Evolutionary conservation across 1,140 invertebrate genomes (phyloP).

Genomic region (Euborellia annulipes): DNA sequence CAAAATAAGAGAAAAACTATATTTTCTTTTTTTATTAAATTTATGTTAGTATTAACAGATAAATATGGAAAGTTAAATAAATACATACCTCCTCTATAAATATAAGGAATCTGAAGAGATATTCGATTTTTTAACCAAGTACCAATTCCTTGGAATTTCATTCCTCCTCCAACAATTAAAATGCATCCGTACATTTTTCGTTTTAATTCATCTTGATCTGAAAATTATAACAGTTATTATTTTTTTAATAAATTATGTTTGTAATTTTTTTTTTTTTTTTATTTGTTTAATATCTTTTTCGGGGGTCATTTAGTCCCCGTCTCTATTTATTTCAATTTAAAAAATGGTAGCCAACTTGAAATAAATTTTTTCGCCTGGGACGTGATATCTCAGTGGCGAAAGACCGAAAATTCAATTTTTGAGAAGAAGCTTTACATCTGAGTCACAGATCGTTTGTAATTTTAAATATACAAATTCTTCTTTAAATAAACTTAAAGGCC

Average conservation of each 20-base stretch:
- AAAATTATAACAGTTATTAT: slow-evolving; percentile 14
- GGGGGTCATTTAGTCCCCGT: too few species aligned
- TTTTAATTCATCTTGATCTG: slow-evolving; percentile 71
- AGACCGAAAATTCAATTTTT: too few species aligned
- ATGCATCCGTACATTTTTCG: slow-evolving; percentile 90
- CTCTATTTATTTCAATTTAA: too few species aligned
- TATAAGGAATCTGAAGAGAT: slow-evolving; percentile 63
- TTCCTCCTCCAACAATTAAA: slow-evolving; percentile 76
- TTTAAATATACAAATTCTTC: too few species aligned
- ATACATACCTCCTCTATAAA: slow-evolving; percentile 43
- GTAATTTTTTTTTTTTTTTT: too few species aligned
- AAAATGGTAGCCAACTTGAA: slow-evolving; percentile 1
- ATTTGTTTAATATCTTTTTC: too few species aligned
- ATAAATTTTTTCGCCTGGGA: too few species aligned
- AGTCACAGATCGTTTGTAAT: too few species aligned
- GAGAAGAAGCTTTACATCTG: too few species aligned
- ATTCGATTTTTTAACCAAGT: slow-evolving; percentile 81
- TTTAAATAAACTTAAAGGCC: too few species aligned
- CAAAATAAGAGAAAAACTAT: background rate
- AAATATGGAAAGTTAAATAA: background rate
- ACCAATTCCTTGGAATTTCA: slow-evolving; percentile 72
- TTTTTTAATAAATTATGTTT: too few species aligned
- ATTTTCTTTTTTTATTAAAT: background rate
- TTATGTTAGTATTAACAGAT: background rate
- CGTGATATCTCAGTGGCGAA: too few species aligned